Percentiles rank a stretch among this genome's conserved stretches.
These are phyloP conservation scores for Sarcophilus harrisii DNA, from an alignment of 2,797 vertebrate genomes.

Conservation along the genomic window DNA sequence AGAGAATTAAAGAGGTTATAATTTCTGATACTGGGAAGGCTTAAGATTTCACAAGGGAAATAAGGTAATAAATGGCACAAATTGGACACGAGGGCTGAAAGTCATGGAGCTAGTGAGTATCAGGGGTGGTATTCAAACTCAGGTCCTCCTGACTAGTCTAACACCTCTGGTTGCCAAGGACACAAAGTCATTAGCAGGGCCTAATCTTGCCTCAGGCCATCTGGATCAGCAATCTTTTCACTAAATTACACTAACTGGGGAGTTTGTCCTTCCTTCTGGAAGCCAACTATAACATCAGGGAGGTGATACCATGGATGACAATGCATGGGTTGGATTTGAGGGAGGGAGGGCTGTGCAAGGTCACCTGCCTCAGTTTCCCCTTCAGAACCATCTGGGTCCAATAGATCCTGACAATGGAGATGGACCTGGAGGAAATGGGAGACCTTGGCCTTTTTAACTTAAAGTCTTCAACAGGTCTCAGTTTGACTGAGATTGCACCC, in stretches of 20 bases:
- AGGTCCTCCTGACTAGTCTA: neutral
- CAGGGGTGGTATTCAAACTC: neutral
- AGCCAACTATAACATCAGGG: too few relatives aligned
- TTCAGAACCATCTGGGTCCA: too few relatives aligned
- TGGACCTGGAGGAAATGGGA: too few relatives aligned
- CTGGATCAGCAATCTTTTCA: neutral
- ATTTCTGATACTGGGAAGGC: neutral
- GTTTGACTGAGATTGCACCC: too few relatives aligned
- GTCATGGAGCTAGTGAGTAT: neutral
- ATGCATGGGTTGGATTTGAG: too few relatives aligned
- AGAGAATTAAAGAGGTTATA: neutral
- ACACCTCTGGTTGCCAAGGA: neutral
- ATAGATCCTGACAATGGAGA: too few relatives aligned
- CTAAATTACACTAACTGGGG: neutral
- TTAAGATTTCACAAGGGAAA: neutral
- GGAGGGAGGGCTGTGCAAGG: too few relatives aligned
- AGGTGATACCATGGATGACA: too few relatives aligned
- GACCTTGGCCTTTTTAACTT: too few relatives aligned
- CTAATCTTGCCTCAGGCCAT: neutral
- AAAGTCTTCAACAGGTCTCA: too few relatives aligned
- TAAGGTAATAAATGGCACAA: neutral
- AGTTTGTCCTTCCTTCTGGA: too few relatives aligned
- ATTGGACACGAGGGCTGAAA: neutral
- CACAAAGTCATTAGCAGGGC: neutral
- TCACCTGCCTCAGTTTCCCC: too few relatives aligned